Evolutionary conservation across 1,140 invertebrate species (phyloP).

Genomic region (Harpegnathos saltator): DNA sequence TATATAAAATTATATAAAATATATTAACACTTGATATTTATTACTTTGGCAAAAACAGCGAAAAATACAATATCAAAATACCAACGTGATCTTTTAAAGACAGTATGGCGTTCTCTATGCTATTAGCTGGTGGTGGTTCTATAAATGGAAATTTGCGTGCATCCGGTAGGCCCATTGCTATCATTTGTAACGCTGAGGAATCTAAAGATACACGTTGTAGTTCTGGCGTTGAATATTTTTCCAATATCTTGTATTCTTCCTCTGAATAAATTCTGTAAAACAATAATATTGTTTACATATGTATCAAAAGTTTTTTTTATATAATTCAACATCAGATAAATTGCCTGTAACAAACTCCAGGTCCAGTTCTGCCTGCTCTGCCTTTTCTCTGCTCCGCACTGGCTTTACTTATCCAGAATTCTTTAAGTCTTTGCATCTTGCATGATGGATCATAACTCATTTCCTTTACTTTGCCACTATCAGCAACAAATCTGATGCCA

Average conservation of each 20-base stretch:
- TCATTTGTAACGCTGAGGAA: constrained; percentile 96
- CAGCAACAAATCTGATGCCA: constrained; percentile 98
- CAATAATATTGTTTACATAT: constrained; percentile 8
- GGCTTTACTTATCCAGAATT: constrained; percentile 98
- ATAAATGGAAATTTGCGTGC: constrained; percentile 97
- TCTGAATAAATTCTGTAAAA: constrained; percentile 94
- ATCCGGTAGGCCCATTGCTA: constrained; percentile 97
- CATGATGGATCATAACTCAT: constrained; percentile 97
- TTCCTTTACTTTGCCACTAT: constrained; percentile 98
- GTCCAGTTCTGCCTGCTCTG: constrained; percentile 93
- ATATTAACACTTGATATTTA: constrained; percentile 2
- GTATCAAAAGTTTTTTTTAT: constrained; percentile 65
- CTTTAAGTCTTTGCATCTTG: constrained; percentile 95
- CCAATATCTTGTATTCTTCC: constrained; percentile 92
- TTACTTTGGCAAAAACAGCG: constrained; percentile 49
- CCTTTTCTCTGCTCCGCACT: constrained; percentile 99
- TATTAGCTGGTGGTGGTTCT: constrained; percentile 93
- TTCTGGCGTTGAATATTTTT: constrained; percentile 95
- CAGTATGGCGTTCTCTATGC: constrained; percentile 94
- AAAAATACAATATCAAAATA: constrained; percentile 61
- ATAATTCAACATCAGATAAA: constrained; percentile 12
- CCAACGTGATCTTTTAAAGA: constrained; percentile 95
- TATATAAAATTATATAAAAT: constrained; percentile 71
- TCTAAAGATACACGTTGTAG: constrained; percentile 97
- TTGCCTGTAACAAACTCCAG: constrained; percentile 87